Conservation (phyloP, 2,113 vertebrate genomes). For the Pycnonotus jocosus region DNA sequence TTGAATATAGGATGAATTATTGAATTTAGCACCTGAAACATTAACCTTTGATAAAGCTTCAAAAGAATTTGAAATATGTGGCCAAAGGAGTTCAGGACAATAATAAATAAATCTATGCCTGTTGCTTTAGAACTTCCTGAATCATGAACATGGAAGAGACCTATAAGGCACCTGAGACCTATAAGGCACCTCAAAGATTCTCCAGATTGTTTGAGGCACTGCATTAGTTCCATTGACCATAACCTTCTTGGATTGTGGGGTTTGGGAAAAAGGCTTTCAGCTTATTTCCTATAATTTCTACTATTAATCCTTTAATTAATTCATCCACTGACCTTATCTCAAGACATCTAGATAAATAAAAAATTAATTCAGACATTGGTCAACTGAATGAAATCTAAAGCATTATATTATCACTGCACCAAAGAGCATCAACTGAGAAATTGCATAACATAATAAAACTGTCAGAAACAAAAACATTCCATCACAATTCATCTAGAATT, state of each 20-base stretch:
- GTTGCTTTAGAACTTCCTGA: neutral
- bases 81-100: neutral
- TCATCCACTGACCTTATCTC: neutral
- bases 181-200: neutral
- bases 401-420: neutral
- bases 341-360: neutral
- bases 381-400: neutral
- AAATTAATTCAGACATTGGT: neutral
- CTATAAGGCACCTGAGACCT: neutral
- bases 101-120: neutral
- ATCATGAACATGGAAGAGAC: neutral
- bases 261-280: rapidly evolving
- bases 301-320: neutral
- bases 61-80: neutral
- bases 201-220: neutral
- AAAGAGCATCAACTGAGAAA: neutral
- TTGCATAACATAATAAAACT: neutral
- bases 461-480: neutral
- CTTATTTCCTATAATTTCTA: neutral
- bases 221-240: neutral
- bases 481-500: neutral
- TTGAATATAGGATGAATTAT: neutral
- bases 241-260: rapidly evolving
- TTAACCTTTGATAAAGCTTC: neutral
- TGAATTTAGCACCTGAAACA: neutral